A percentile compares a stretch with the other conserved stretches of the same genome.
phyloP scores from a whole-genome alignment of 2,113 vertebrate species.

The Malurus melanocephalus region DNA sequence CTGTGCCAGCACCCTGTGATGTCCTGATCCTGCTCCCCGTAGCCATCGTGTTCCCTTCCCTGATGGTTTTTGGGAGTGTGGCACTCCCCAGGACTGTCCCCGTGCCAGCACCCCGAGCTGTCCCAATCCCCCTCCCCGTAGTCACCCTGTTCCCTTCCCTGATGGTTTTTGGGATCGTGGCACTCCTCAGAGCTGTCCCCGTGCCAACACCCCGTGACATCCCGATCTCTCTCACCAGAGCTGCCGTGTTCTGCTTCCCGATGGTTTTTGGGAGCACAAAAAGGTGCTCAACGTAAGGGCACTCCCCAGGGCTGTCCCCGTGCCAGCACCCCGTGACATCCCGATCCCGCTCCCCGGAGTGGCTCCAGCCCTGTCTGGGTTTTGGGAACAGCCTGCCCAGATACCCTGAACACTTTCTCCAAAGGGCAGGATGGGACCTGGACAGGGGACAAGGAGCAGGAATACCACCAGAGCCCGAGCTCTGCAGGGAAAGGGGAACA shows the following conservation, averaged over 20 bases:
- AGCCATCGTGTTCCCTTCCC: too few relatives aligned
- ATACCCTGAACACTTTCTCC: neutral
- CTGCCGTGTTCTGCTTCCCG: neutral
- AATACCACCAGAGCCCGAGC: neutral
- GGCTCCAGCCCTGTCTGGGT: neutral
- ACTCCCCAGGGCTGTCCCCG: neutral
- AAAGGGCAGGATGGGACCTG: neutral
- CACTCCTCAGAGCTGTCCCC: too few relatives aligned
- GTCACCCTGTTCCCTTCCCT: too few relatives aligned
- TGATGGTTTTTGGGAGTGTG: too few relatives aligned
- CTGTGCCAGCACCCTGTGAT: too few relatives aligned
- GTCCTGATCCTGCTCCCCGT: too few relatives aligned
- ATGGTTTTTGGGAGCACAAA: neutral
- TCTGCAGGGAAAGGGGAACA: neutral
- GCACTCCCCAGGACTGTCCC: too few relatives aligned
- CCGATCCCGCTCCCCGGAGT: neutral
- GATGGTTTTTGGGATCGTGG: too few relatives aligned
- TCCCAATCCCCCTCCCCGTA: too few relatives aligned
- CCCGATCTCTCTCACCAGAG: neutral
- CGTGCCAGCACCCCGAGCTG: too few relatives aligned
- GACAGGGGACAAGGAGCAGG: neutral
- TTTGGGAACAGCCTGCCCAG: constrained; percentile 3
- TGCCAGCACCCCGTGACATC: neutral
- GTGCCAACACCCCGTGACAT: too few relatives aligned
- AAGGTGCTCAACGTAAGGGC: neutral